Conservation (phyloP, 1,140 invertebrate species). For the Bombus pyrosoma region DNA sequence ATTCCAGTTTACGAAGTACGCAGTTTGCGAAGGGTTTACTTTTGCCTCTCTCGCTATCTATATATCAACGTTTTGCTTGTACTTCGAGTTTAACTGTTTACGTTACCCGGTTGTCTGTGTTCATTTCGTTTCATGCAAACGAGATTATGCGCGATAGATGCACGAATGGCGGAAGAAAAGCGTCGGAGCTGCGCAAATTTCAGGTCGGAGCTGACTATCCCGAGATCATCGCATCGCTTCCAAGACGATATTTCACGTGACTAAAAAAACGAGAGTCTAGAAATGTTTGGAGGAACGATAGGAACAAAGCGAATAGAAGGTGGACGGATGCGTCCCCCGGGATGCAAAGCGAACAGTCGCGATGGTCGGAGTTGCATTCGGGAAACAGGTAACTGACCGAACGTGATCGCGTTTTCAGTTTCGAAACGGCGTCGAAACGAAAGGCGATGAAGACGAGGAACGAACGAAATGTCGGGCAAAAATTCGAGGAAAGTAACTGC, state of each 20-base stretch:
- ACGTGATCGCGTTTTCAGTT: slow-evolving; percentile 12
- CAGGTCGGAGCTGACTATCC: background rate
- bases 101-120: background rate
- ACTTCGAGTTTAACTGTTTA: background rate
- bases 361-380: slow-evolving; percentile 7
- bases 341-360: slow-evolving; percentile 6
- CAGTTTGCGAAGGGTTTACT: background rate
- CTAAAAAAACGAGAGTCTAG: background rate
- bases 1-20: background rate
- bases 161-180: too few species aligned
- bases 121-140: background rate
- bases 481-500: background rate
- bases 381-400: background rate
- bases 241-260: background rate
- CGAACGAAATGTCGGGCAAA: background rate
- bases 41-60: too few species aligned
- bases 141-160: background rate
- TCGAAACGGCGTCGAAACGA: background rate
- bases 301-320: background rate
- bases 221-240: background rate
- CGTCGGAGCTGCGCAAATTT: background rate
- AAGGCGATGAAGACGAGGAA: too few species aligned
- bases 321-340: slow-evolving; percentile 15
- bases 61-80: background rate
- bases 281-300: background rate